phyloP scores from a whole-genome alignment of 2,797 vertebrate species.

The Etheostoma perlongum region DNA sequence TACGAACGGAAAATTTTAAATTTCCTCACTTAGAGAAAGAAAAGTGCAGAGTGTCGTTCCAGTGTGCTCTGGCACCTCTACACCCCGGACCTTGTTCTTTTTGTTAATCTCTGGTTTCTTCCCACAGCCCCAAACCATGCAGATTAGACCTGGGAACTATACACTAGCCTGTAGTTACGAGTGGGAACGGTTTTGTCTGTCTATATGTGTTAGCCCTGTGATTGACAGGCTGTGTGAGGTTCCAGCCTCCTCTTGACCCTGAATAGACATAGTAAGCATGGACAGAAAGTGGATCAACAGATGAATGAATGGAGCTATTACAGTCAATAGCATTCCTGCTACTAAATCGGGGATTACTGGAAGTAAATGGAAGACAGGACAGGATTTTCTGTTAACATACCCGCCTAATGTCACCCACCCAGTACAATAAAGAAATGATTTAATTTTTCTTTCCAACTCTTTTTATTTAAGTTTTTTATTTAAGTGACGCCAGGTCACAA shows the following conservation, averaged over 20 bases:
- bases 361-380: constrained; percentile 19
- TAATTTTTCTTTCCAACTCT: too few relatives aligned
- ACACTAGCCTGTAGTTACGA: neutral
- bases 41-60: too few relatives aligned
- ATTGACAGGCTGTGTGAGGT: neutral
- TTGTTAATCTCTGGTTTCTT: neutral
- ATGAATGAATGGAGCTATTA: neutral
- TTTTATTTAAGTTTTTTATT: too few relatives aligned
- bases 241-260: neutral
- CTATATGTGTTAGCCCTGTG: neutral
- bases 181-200: neutral
- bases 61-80: too few relatives aligned
- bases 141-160: neutral
- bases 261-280: too few relatives aligned
- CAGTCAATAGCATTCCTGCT: neutral
- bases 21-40: too few relatives aligned
- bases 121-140: neutral
- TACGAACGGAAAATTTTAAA: too few relatives aligned
- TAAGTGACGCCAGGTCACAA: too few relatives aligned
- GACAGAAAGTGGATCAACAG: too few relatives aligned
- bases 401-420: neutral
- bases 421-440: constrained; percentile 4
- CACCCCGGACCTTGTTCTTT: neutral
- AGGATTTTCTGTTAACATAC: constrained; percentile 13
- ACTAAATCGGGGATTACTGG: neutral